Conservation (phyloP, 1,140 invertebrate genomes). For the Rhyacophila brunnea region DNA sequence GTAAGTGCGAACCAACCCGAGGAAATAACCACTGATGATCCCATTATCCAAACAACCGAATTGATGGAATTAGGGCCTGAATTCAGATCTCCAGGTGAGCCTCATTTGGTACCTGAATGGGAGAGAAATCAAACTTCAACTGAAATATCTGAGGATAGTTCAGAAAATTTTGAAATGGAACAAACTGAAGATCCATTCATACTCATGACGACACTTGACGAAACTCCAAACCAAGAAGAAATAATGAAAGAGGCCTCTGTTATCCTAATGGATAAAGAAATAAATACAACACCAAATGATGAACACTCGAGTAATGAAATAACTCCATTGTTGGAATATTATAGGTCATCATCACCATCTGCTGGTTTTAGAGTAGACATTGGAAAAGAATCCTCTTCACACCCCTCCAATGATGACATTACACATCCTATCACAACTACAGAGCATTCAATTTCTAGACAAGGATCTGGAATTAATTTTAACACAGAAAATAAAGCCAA, state of each 20-base stretch:
- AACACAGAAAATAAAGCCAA: too few relatives aligned
- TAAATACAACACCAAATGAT: too few relatives aligned
- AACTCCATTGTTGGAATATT: too few relatives aligned
- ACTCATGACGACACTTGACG: not conserved
- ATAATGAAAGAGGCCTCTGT: too few relatives aligned
- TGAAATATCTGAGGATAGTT: not conserved
- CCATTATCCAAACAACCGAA: constrained; percentile 11
- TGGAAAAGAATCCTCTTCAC: too few relatives aligned
- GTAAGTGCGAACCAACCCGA: not conserved
- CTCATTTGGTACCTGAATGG: constrained; percentile 33
- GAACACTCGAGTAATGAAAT: too few relatives aligned
- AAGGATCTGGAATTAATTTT: not conserved
- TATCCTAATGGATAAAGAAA: too few relatives aligned
- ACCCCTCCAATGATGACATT: too few relatives aligned
- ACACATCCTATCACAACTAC: too few relatives aligned
- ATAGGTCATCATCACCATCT: too few relatives aligned
- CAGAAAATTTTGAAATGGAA: not conserved
- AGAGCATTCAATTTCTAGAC: not conserved
- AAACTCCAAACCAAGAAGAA: too few relatives aligned
- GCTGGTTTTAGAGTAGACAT: too few relatives aligned
- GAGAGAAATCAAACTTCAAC: constrained; percentile 27
- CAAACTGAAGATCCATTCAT: constrained; percentile 7
- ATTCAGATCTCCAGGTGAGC: constrained; percentile 28
- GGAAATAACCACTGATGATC: constrained; percentile 16
- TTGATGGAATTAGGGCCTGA: constrained; percentile 14